Conservation (phyloP, 2,888 invertebrate genomes). For the Microplitis manilae region DNA sequence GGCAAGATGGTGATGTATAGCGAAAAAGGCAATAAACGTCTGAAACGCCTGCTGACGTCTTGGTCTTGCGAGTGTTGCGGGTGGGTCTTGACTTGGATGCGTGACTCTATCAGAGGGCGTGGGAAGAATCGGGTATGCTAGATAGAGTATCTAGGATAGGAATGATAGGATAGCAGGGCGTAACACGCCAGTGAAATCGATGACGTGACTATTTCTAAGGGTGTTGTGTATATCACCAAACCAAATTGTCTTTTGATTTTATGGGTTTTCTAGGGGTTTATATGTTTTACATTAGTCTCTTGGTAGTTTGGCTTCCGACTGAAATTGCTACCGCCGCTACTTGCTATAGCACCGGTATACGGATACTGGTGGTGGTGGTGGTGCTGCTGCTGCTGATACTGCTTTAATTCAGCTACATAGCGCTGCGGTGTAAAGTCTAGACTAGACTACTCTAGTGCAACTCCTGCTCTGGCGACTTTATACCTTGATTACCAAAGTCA, state of each 20-base stretch:
- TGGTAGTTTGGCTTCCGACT: background rate
- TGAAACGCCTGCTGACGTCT: background rate
- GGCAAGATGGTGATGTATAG: background rate
- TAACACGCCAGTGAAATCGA: constrained; percentile 36
- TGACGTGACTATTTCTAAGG: constrained; percentile 8
- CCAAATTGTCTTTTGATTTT: background rate
- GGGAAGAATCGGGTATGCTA: constrained; percentile 34
- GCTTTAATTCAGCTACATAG: background rate
- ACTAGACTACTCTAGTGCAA: background rate
- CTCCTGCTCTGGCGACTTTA: constrained; percentile 14
- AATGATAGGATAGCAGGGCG: constrained; percentile 8
- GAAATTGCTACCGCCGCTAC: too few relatives aligned
- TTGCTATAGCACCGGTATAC: too few relatives aligned
- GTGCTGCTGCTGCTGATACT: background rate
- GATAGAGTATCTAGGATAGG: background rate
- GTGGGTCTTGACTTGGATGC: constrained; percentile 3
- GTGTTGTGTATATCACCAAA: background rate
- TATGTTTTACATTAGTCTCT: background rate
- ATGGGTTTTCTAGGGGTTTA: background rate
- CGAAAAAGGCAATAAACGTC: constrained; percentile 37
- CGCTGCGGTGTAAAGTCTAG: background rate
- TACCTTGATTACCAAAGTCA: constrained; percentile 38
- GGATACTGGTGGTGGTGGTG: too few relatives aligned
- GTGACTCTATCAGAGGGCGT: constrained; percentile 39
- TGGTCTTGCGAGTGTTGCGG: background rate